A percentile compares a stretch with the other conserved stretches of the same genome.
Evolutionary conservation across 2,888 invertebrate species (phyloP).

Genomic region (Tholera decimalis): DNA sequence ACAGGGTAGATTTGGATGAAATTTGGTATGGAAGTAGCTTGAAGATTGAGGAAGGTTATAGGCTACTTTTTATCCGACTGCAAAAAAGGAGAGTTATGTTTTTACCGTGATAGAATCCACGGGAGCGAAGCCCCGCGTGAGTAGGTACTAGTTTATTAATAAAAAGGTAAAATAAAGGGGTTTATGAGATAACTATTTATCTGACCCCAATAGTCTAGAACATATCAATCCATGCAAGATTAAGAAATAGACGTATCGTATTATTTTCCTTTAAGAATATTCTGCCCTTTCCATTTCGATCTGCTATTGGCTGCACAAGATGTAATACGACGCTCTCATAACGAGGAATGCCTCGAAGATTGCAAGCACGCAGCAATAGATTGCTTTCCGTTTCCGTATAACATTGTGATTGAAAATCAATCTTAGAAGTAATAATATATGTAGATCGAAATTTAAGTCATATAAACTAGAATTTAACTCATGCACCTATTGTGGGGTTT

Average conservation of each 20-base stretch:
- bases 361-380: slow-evolving; percentile 49
- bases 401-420: slow-evolving; percentile 50
- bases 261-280: slow-evolving; percentile 9
- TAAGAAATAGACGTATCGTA: not conserved
- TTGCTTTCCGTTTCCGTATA: slow-evolving; percentile 45
- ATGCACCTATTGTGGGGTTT: not conserved
- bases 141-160: no score
- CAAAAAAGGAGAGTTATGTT: no score
- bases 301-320: slow-evolving; percentile 18
- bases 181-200: not conserved
- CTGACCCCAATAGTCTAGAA: not conserved
- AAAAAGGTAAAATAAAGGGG: no score
- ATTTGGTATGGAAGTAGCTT: no score
- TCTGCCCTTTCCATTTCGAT: slow-evolving; percentile 3
- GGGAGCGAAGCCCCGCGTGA: no score
- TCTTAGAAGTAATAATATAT: slow-evolving; percentile 29
- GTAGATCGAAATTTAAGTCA: slow-evolving; percentile 10
- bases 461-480: not conserved
- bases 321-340: slow-evolving; percentile 22
- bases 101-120: no score
- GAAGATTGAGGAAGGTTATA: no score
- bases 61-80: no score
- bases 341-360: slow-evolving; percentile 48
- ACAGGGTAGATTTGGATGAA: no score
- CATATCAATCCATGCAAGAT: no score